Evolutionary conservation across 23 tunicate genomes (phyloP), one percentile per base, ranked within the genome.

Genomic region (Clavelina lepadiformis): DNA sequence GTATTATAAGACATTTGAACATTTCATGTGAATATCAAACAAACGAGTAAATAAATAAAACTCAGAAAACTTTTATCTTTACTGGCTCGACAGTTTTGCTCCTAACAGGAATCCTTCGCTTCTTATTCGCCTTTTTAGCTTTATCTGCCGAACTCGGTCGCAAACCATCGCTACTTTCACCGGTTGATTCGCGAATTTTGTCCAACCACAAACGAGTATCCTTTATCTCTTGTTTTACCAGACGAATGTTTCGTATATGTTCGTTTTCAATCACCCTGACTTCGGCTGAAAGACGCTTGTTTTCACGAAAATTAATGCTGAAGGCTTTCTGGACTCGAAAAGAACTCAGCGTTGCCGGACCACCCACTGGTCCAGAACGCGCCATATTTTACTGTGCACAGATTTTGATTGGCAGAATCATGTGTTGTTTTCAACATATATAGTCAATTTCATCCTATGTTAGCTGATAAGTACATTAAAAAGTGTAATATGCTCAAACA

Each of bases 241-340:
- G 82, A 7, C 91, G 71, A 33, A 83, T 83, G 54, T 80, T 63
- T 8, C 91, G 68, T 50, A 74, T 75, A 51, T 83, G 91, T 38
- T 83, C 91, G 33, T 71, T 79, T 35, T 83, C 91, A 32, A 83
- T 83, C 44, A 83, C 50, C 51, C 51, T 83, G 49, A 83, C 46
- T 21, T 80, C 79, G 19, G 91, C 72, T 5, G 62, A 65, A 2
- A 83, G 74, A 8, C 91, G 82, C 69, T 74, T 83, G 44, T 83
- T 83, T 37, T 83, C 91, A 30, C 91, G 74, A 56, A 83, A 83
- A 35, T 83, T 83, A 19, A 83, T 83, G 71, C 91, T 83, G 77
- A 83, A 83, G 0, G 91, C 91, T 68, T 83, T 83, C 51, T 83
- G 91, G 23, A 83, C 91, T 19, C 91, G 75, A 30, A 65, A 83